Evolutionary conservation across 2,797 vertebrate genomes (phyloP).

Genomic region (Phoebastria nigripes): DNA sequence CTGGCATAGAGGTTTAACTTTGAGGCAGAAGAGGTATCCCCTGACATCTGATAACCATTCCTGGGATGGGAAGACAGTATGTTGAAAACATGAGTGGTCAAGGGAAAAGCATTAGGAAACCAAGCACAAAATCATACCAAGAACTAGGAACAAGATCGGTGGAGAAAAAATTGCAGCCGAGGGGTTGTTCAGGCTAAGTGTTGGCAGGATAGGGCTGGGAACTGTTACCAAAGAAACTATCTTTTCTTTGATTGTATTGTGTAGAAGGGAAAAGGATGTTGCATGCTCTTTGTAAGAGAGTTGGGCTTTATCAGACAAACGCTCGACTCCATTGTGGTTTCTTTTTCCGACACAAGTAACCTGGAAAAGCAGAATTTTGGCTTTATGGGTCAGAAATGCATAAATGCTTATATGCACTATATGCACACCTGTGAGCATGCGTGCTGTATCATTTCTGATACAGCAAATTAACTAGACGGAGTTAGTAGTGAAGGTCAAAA

Average conservation of each 20-base stretch:
- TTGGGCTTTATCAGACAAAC: not conserved
- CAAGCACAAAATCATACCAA: not conserved
- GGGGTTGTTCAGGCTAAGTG: not conserved
- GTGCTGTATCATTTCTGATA: not conserved
- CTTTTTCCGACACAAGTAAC: not conserved
- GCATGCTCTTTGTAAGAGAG: not conserved
- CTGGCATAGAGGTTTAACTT: not conserved
- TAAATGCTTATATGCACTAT: not conserved
- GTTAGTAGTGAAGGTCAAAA: not conserved
- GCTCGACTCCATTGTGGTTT: not conserved
- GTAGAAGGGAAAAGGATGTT: not conserved
- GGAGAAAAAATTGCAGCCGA: not conserved
- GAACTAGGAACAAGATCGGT: not conserved
- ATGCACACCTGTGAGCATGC: not conserved
- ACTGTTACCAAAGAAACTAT: not conserved
- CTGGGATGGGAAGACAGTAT: not conserved
- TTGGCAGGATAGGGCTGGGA: not conserved
- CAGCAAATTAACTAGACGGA: not conserved
- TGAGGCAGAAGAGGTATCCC: not conserved
- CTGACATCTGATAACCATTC: not conserved
- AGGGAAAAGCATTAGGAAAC: not conserved
- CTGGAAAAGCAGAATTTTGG: not conserved
- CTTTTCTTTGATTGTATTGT: not conserved
- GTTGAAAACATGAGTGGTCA: not conserved
- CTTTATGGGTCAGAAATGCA: not conserved